These are phyloP conservation scores for Nebria salina DNA, from an alignment of 2,888 invertebrate genomes.

Conservation along the genomic window DNA sequence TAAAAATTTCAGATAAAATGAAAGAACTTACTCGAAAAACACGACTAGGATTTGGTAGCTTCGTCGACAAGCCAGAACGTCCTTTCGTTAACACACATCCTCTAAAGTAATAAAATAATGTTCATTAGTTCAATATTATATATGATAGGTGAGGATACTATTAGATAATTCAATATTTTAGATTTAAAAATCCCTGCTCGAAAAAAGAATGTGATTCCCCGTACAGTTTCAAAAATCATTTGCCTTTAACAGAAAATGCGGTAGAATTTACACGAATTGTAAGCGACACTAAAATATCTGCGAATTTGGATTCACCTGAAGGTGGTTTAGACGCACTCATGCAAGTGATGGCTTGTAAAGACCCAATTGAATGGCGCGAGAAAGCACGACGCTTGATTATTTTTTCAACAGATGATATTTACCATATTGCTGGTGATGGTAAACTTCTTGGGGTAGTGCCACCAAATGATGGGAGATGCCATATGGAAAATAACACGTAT, in stretches of 20 bases:
- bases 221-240: slow-evolving; percentile 81
- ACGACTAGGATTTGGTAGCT: slow-evolving; percentile 73
- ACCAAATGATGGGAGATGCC: slow-evolving; percentile 78
- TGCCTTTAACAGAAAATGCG: slow-evolving; percentile 71
- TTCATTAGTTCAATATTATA: background rate
- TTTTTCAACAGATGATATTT: slow-evolving; percentile 72
- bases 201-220: slow-evolving; percentile 61
- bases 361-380: slow-evolving; percentile 76
- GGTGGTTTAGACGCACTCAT: slow-evolving; percentile 84
- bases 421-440: slow-evolving; percentile 81
- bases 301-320: slow-evolving; percentile 65
- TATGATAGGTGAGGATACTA: background rate
- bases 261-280: slow-evolving; percentile 62
- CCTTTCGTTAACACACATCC: slow-evolving; percentile 62
- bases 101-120: background rate
- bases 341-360: slow-evolving; percentile 74
- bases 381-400: slow-evolving; percentile 77
- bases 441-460: slow-evolving; percentile 73
- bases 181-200: background rate
- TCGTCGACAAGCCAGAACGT: slow-evolving; percentile 74
- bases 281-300: slow-evolving; percentile 56
- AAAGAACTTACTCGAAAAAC: slow-evolving; percentile 71
- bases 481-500: slow-evolving; percentile 69
- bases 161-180: background rate
- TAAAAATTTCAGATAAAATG: slow-evolving; percentile 66